Conservation (phyloP, 2,797 vertebrate species). For the Arctocebus calabarensis region DNA sequence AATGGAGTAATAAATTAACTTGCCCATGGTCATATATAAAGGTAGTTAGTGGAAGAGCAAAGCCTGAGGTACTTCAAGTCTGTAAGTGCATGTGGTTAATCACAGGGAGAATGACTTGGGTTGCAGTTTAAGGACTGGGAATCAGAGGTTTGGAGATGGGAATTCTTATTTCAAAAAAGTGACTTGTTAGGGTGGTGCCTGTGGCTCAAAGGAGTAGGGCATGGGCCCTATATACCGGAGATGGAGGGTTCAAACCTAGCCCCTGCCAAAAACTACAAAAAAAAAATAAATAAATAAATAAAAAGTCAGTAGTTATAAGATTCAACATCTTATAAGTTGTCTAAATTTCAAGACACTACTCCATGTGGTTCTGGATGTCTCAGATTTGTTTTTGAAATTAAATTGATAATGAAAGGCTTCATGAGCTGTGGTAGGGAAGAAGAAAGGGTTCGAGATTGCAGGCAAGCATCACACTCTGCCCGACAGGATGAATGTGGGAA, state of each 20-base stretch:
- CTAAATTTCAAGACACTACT: not conserved
- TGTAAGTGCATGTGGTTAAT: not conserved
- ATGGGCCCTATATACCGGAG: too few relatives aligned
- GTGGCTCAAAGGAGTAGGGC: too few relatives aligned
- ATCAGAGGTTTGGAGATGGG: not conserved
- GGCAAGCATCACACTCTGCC: not conserved
- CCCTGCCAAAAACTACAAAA: too few relatives aligned
- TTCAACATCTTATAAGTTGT: not conserved
- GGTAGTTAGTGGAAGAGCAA: not conserved
- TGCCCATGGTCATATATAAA: not conserved
- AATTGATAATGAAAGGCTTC: not conserved
- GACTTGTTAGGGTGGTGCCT: not conserved
- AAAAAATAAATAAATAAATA: too few relatives aligned
- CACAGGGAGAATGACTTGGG: not conserved
- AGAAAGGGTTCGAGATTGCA: not conserved
- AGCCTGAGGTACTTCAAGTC: not conserved
- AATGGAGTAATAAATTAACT: not conserved
- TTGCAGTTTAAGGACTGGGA: not conserved
- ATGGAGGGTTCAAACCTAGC: too few relatives aligned
- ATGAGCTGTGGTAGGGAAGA: not conserved
- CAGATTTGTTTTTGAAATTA: constrained; percentile 23
- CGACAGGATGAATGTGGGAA: not conserved
- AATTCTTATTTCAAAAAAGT: not conserved
- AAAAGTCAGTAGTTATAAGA: too few relatives aligned
- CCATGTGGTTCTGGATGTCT: not conserved